phyloP scores from a whole-genome alignment of 2,113 vertebrate species.

The Nannospalax galili region DNA sequence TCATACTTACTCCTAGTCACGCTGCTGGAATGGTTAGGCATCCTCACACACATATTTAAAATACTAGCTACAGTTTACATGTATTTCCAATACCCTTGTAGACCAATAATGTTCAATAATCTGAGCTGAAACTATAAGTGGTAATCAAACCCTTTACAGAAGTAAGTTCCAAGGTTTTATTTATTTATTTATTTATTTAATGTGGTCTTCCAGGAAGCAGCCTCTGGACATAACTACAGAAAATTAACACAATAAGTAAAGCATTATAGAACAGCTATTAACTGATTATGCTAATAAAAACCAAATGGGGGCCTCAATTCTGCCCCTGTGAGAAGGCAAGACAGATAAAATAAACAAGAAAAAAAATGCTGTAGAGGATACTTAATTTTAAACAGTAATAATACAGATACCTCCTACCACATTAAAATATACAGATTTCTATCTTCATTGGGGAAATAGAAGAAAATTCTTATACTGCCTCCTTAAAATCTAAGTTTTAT shows the following conservation, averaged over 20 bases:
- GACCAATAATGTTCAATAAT: slow-evolving; percentile 31
- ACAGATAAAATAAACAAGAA: slow-evolving; percentile 76
- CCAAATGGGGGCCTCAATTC: slow-evolving; percentile 71
- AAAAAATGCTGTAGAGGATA: slow-evolving; percentile 51
- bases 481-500: neutral
- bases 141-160: slow-evolving; percentile 60
- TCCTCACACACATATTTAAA: neutral
- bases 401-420: slow-evolving; percentile 13
- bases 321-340: slow-evolving; percentile 48
- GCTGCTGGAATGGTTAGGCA: neutral
- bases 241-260: slow-evolving; percentile 80
- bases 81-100: slow-evolving; percentile 41
- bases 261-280: slow-evolving; percentile 75
- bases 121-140: slow-evolving; percentile 38
- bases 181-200: neutral
- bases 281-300: slow-evolving; percentile 79
- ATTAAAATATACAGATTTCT: neutral
- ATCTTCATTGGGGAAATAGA: neutral
- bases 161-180: neutral
- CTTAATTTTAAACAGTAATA: slow-evolving; percentile 74
- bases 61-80: neutral
- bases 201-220: slow-evolving; percentile 68
- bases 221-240: slow-evolving; percentile 76
- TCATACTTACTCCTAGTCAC: too few species aligned
- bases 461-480: neutral